A percentile compares a stretch with the other conserved stretches of the same genome.
These are phyloP conservation scores for Cephus nigrinus DNA, from an alignment of 2,888 invertebrate genomes.

Conservation along the genomic window DNA sequence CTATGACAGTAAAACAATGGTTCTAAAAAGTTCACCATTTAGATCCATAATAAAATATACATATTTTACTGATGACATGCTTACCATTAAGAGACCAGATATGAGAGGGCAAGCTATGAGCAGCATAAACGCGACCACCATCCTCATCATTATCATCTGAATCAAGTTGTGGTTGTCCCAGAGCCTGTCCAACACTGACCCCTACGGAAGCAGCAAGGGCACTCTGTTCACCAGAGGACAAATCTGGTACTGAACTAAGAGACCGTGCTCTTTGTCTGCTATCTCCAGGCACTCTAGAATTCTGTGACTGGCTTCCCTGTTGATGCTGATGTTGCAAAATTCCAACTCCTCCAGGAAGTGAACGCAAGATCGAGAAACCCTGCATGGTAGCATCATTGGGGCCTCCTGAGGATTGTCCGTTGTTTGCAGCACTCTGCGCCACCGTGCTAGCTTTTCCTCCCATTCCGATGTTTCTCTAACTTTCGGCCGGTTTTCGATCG, in stretches of 20 bases:
- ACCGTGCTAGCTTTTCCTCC: slow-evolving; percentile 89
- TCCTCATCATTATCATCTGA: slow-evolving; percentile 74
- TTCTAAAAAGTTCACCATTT: neutral
- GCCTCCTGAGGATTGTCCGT: slow-evolving; percentile 81
- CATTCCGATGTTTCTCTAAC: slow-evolving; percentile 67
- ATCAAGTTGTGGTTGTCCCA: slow-evolving; percentile 77
- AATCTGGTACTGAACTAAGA: slow-evolving; percentile 84
- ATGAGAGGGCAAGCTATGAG: slow-evolving; percentile 90
- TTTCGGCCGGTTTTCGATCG: neutral
- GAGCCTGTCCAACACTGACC: slow-evolving; percentile 74
- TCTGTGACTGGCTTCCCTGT: slow-evolving; percentile 57
- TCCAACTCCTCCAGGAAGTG: slow-evolving; percentile 77
- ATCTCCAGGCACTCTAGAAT: slow-evolving; percentile 57
- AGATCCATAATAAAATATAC: neutral
- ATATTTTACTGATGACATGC: slow-evolving; percentile 43
- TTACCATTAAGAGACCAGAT: slow-evolving; percentile 93
- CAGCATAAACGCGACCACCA: slow-evolving; percentile 82
- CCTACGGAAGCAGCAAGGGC: slow-evolving; percentile 75
- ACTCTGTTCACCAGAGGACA: slow-evolving; percentile 70
- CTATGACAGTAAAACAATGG: neutral
- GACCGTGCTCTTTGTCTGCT: slow-evolving; percentile 82
- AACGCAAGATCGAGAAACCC: slow-evolving; percentile 76
- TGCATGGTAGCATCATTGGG: slow-evolving; percentile 73
- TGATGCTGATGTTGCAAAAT: slow-evolving; percentile 74
- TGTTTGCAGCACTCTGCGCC: slow-evolving; percentile 63